Conservation (phyloP, 2,113 vertebrate species). For the Columba janthina region DNA sequence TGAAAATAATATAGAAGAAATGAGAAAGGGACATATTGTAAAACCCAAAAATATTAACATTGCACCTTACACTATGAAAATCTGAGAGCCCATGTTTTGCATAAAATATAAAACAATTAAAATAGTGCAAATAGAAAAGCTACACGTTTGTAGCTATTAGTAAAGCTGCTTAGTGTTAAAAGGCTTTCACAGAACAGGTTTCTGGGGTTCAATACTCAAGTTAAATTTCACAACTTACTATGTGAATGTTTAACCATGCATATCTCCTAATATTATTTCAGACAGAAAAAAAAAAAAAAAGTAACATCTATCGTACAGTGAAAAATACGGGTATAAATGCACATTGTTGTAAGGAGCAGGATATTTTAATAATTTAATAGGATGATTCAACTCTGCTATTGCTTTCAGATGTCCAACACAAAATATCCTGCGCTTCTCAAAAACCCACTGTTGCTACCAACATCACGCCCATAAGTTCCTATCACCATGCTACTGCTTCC, state of each 20-base stretch:
- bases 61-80: background rate
- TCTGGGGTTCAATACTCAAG: background rate
- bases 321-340: background rate
- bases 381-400: background rate
- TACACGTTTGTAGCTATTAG: background rate
- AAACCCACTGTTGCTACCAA: background rate
- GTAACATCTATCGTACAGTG: background rate
- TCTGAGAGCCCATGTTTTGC: background rate
- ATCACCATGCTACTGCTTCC: background rate
- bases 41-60: background rate
- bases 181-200: background rate
- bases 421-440: background rate
- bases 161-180: background rate
- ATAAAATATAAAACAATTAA: background rate
- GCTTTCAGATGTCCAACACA: background rate
- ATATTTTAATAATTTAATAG: background rate
- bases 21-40: background rate
- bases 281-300: background rate
- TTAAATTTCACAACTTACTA: background rate
- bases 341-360: background rate
- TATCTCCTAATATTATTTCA: background rate
- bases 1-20: background rate
- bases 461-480: background rate
- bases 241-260: background rate
- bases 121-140: background rate